These are phyloP conservation scores for Sesamia inferens DNA, from an alignment of 2,888 invertebrate genomes.

Conservation along the genomic window DNA sequence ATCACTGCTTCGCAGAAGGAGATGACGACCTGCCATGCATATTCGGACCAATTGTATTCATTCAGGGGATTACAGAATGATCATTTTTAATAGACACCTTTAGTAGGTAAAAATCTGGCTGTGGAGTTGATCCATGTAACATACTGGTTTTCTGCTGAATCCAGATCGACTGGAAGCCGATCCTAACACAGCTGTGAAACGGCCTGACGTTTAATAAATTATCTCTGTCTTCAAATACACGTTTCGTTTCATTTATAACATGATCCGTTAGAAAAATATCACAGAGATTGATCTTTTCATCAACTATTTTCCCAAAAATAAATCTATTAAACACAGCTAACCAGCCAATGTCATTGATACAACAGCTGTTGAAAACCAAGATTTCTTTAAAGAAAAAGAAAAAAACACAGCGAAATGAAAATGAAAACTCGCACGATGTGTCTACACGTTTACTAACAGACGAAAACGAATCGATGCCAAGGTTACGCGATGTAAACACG, in stretches of 20 bases:
- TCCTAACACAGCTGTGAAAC: too few species aligned
- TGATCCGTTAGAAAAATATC: background rate
- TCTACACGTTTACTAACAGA: constrained; percentile 65
- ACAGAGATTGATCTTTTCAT: background rate
- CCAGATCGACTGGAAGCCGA: too few species aligned
- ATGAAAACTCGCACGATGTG: constrained; percentile 52
- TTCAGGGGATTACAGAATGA: too few species aligned
- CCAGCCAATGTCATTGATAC: constrained; percentile 26
- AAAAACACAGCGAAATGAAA: constrained; percentile 41
- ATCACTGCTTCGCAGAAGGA: too few species aligned
- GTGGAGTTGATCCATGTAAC: too few species aligned
- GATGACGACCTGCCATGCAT: too few species aligned
- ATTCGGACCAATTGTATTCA: too few species aligned
- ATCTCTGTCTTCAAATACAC: background rate
- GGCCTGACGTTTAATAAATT: background rate
- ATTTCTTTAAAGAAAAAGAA: constrained; percentile 21
- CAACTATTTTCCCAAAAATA: background rate
- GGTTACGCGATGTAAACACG: constrained; percentile 68
- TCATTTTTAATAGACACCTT: too few species aligned
- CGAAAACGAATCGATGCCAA: constrained; percentile 76
- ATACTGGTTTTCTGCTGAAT: too few species aligned
- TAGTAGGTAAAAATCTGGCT: too few species aligned
- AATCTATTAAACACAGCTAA: background rate
- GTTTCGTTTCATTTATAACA: background rate
- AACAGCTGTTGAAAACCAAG: constrained; percentile 32